Percentiles rank a stretch among this genome's conserved stretches.
These are phyloP conservation scores for Ligdia adustata DNA, from an alignment of 2,888 invertebrate species.

Conservation along the genomic window DNA sequence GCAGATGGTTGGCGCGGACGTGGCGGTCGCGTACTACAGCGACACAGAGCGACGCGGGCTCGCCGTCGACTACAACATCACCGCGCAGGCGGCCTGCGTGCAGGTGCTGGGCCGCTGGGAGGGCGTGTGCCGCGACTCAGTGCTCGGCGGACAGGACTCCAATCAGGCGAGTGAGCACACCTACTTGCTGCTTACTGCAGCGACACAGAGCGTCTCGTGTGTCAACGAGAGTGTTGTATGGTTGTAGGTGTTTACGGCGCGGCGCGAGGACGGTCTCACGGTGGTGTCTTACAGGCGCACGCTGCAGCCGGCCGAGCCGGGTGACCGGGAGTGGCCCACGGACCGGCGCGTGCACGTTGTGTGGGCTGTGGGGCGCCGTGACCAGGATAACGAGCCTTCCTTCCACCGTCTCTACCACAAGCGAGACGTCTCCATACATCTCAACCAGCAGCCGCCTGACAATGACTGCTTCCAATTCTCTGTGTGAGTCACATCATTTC, in stretches of 20 bases:
- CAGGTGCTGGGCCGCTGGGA: conserved; percentile 91
- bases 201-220: no score
- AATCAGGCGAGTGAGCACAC: conserved; percentile 87
- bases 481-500: conserved; percentile 63
- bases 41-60: conserved; percentile 85
- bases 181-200: no score
- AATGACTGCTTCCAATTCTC: conserved; percentile 91
- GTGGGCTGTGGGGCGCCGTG: conserved; percentile 94
- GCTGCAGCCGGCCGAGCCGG: conserved; percentile 87
- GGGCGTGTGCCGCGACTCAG: conserved; percentile 93
- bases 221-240: no score
- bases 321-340: conserved; percentile 89
- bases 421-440: conserved; percentile 86
- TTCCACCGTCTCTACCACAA: conserved; percentile 93
- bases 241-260: conserved; percentile 87
- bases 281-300: conserved; percentile 90
- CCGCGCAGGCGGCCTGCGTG: conserved; percentile 72
- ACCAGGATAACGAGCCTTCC: conserved; percentile 90
- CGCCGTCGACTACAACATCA: conserved; percentile 93
- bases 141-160: conserved; percentile 92
- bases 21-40: conserved; percentile 90
- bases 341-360: conserved; percentile 88
- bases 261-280: conserved; percentile 89
- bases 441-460: conserved; percentile 85
- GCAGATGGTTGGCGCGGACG: conserved; percentile 94